Evolutionary conservation across 2,113 vertebrate species (phyloP), one percentile per base, ranked within the genome.

Genomic region (Mirounga angustirostris): DNA sequence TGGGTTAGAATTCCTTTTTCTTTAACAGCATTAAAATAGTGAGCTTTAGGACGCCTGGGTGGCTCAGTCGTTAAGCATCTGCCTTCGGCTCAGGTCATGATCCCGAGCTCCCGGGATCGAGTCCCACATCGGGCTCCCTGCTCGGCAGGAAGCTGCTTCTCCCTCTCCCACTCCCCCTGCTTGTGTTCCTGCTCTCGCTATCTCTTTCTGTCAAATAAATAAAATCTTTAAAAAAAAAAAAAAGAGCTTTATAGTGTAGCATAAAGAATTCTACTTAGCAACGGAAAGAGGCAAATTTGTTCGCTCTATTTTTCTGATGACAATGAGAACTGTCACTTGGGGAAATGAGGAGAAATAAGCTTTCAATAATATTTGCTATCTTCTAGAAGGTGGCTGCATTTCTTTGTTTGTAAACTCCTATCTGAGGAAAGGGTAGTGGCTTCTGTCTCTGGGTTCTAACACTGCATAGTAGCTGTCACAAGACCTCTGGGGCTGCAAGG

Each of bases 321-420:
- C 33, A 80, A 16, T 40, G 21, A 56, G 22, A 46, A 12, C 76
- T 79, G 33, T 92, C 24, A 28, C 79, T 84, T 59, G 56, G 33
- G 63, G 40, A 88, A 94, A 82, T 6, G 14, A 87, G 33, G 56
- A 80, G 89, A 89, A 96, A 98, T 56, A 71, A 89, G 52, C 54
- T 92, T 93, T 71, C 5, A 71, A 36, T 96, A 54, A 16, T 78
- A 92, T 82, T 94, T 90, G 2, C 73, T 61, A 13, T 79, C 50
- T 18, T 83, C 54, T 83, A 74, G 11, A 73, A 91, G 24, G 12
- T 52, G 65, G 28, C 65, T 86, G 54, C 33, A 90, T 54, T 89
- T 63, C 40, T 63, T 86, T 90, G 21, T 91, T 67, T 74, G 28
- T 90, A 67, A 92, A 88, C 92, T 97, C 63, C 59, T 19, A 85